phyloP scores from a whole-genome alignment of 2,113 vertebrate genomes.

The Sclerurus mexicanus region DNA sequence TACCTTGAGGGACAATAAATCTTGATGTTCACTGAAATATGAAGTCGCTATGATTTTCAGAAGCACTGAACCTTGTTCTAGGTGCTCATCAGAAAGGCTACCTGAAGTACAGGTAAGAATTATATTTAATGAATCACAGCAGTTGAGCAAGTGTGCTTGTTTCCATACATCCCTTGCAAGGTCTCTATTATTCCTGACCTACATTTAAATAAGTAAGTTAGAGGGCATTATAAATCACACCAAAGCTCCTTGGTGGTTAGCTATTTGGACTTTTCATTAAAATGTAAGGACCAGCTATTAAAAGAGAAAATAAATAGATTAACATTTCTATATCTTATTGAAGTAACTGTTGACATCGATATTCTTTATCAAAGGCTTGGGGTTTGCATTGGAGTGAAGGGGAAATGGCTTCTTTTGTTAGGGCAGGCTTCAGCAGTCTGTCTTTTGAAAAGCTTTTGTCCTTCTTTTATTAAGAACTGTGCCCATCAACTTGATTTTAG shows the following conservation, averaged over 20 bases:
- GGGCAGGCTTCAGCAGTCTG: neutral
- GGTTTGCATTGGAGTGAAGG: neutral
- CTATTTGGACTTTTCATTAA: neutral
- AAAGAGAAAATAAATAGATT: neutral
- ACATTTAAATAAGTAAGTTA: neutral
- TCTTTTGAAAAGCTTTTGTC: neutral
- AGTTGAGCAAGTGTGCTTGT: neutral
- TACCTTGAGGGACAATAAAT: constrained; percentile 63
- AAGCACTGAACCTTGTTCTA: neutral
- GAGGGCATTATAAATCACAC: neutral
- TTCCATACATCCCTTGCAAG: neutral
- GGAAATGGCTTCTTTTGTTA: neutral
- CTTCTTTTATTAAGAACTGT: neutral
- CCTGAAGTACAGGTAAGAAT: neutral
- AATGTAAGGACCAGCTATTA: neutral
- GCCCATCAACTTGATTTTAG: neutral
- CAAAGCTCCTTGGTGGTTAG: neutral
- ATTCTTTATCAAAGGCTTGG: neutral
- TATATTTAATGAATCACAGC: neutral
- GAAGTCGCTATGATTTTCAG: constrained; percentile 58
- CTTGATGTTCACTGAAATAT: constrained; percentile 61
- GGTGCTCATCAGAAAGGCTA: neutral
- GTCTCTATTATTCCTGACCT: neutral
- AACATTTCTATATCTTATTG: neutral
- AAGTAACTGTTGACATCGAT: neutral